A percentile compares a stretch with the other conserved stretches of the same genome.
phyloP scores from a whole-genome alignment of 2,797 vertebrate genomes.

The Karalla daura region DNA sequence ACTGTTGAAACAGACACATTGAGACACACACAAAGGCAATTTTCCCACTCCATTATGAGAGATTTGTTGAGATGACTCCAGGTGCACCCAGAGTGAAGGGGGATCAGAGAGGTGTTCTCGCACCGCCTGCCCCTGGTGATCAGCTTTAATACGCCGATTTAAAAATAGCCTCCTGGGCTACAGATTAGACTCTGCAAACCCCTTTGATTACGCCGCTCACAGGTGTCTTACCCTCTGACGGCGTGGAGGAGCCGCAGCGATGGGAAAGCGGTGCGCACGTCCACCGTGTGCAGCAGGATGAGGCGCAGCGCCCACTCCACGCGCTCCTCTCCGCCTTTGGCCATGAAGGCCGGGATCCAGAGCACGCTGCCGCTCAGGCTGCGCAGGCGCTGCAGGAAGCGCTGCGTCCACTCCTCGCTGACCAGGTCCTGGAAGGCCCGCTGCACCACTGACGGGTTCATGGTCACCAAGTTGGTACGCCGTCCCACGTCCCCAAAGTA shows the following conservation, averaged over 20 bases:
- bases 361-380: conserved; percentile 93
- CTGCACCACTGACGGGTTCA: conserved; percentile 98
- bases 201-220: conserved; percentile 52
- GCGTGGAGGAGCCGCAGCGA: conserved; percentile 95
- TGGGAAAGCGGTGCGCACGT: conserved; percentile 93
- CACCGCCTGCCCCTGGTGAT: conserved; percentile 34
- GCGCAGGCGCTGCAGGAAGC: conserved; percentile 89
- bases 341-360: conserved; percentile 99
- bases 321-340: conserved; percentile 93
- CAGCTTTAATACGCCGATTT: conserved; percentile 58
- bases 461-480: conserved; percentile 93
- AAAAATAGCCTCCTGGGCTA: conserved; percentile 66
- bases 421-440: conserved; percentile 95
- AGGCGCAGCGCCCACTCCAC: conserved; percentile 95
- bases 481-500: conserved; percentile 89
- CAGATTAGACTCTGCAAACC: conserved; percentile 46
- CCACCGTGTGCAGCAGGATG: conserved; percentile 90
- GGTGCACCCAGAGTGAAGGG: not conserved
- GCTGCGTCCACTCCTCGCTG: conserved; percentile 90
- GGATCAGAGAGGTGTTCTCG: conserved; percentile 14
- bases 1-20: not conserved
- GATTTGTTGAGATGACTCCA: not conserved
- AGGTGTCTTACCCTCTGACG: conserved; percentile 92
- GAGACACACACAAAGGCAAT: conserved; percentile 6
- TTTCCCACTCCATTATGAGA: conserved; percentile 17